Conservation (phyloP, 2,113 vertebrate species). For the Catharus fuscescens region DNA sequence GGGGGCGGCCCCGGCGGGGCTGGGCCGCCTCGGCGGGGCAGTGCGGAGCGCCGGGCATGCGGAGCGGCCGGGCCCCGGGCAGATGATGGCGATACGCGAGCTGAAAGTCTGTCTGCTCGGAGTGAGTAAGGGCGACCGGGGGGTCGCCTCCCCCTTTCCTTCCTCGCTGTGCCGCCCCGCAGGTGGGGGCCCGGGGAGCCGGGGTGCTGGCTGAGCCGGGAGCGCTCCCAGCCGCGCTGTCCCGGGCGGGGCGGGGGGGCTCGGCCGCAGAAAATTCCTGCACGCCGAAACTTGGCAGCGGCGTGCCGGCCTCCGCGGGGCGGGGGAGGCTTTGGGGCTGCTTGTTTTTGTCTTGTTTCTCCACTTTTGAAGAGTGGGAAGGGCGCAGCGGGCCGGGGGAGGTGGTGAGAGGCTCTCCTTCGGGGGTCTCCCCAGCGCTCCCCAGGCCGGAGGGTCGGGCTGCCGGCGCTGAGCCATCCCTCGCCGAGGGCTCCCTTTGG, state of each 20-base stretch:
- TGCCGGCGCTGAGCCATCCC: neutral
- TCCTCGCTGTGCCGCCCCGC: neutral
- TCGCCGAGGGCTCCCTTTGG: neutral
- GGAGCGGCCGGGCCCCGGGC: slow-evolving; percentile 28
- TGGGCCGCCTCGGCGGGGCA: slow-evolving; percentile 6
- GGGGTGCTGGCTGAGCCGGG: neutral
- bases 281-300: neutral
- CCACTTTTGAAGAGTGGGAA: neutral
- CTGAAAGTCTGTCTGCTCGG: slow-evolving; percentile 96
- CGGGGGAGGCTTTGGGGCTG: neutral
- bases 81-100: slow-evolving; percentile 88
- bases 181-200: neutral
- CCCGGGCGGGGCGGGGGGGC: neutral
- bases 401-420: neutral
- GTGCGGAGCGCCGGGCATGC: slow-evolving; percentile 48
- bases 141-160: neutral
- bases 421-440: neutral
- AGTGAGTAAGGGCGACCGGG: slow-evolving; percentile 80
- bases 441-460: neutral
- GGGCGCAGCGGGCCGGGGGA: neutral
- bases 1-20: slow-evolving; percentile 3
- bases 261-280: neutral
- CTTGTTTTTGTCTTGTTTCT: neutral
- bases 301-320: neutral
- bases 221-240: neutral